Evolutionary conservation across 2,797 vertebrate species (phyloP).

Genomic region (Tapirus indicus): DNA sequence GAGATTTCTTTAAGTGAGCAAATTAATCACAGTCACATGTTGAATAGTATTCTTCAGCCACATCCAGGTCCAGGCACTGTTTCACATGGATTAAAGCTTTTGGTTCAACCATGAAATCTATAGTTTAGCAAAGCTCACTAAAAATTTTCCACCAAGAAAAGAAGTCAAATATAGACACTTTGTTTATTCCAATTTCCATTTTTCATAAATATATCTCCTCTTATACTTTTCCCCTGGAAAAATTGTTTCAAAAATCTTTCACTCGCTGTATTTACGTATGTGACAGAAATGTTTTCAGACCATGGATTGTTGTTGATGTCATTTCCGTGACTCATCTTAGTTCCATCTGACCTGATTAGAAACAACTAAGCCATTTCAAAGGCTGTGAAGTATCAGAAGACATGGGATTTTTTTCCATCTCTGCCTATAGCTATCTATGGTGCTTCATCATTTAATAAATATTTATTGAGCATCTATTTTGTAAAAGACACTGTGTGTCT

Average conservation of each 20-base stretch:
- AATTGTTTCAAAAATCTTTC: background rate
- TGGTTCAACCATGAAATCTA: background rate
- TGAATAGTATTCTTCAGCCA: background rate
- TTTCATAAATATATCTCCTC: background rate
- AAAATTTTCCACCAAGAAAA: background rate
- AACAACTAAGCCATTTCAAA: background rate
- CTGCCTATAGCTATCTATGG: background rate
- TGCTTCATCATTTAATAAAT: background rate
- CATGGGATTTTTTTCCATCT: background rate
- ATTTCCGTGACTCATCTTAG: background rate
- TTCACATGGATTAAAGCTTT: background rate
- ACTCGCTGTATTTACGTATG: background rate
- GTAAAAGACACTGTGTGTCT: background rate
- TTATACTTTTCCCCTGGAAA: background rate
- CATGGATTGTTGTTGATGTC: background rate
- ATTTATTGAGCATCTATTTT: background rate
- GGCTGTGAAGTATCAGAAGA: background rate
- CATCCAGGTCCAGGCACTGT: background rate
- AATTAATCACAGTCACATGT: background rate
- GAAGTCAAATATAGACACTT: background rate
- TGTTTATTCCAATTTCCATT: background rate
- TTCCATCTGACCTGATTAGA: background rate
- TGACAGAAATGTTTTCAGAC: background rate
- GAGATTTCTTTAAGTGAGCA: background rate
- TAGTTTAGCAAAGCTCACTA: background rate